These are phyloP conservation scores for Limnephilus rhombicus DNA, from an alignment of 2,888 invertebrate species.

Conservation along the genomic window DNA sequence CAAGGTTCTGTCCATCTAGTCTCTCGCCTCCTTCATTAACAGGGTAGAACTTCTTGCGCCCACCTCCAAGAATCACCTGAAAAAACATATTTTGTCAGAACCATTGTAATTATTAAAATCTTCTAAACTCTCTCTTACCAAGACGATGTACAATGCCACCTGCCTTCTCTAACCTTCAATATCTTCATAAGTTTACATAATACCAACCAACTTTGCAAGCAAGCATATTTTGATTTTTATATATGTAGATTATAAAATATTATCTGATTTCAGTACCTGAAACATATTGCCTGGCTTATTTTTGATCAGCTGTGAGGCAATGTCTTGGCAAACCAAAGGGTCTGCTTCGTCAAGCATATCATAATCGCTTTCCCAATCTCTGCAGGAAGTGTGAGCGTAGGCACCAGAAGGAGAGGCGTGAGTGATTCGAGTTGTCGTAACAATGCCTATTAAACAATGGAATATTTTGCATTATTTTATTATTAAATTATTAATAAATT, in stretches of 20 bases:
- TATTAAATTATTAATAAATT: too few species aligned
- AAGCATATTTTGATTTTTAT: too few species aligned
- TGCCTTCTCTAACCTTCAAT: too few species aligned
- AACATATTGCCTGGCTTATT: constrained; percentile 82
- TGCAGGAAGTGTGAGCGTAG: constrained; percentile 80
- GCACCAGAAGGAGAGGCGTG: constrained; percentile 87
- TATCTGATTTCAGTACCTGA: constrained; percentile 76
- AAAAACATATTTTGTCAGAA: not conserved
- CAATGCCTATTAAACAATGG: constrained; percentile 75
- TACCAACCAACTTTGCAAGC: too few species aligned
- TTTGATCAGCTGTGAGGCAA: constrained; percentile 84
- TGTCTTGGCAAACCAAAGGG: constrained; percentile 81
- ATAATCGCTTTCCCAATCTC: constrained; percentile 86
- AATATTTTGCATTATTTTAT: too few species aligned
- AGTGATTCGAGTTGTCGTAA: constrained; percentile 88
- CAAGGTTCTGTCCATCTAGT: constrained; percentile 78
- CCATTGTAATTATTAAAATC: not conserved
- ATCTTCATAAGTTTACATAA: too few species aligned
- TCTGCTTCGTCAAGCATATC: constrained; percentile 77
- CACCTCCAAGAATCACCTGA: constrained; percentile 78
- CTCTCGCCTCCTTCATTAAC: constrained; percentile 73
- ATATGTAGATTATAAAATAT: not conserved
- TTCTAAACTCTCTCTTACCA: too few species aligned
- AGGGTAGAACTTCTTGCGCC: constrained; percentile 76
- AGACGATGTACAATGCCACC: too few species aligned